Evolutionary conservation across 2,113 vertebrate genomes (phyloP), one percentile per base, ranked within the genome.

Genomic region (Paedocypris sp.): DNA sequence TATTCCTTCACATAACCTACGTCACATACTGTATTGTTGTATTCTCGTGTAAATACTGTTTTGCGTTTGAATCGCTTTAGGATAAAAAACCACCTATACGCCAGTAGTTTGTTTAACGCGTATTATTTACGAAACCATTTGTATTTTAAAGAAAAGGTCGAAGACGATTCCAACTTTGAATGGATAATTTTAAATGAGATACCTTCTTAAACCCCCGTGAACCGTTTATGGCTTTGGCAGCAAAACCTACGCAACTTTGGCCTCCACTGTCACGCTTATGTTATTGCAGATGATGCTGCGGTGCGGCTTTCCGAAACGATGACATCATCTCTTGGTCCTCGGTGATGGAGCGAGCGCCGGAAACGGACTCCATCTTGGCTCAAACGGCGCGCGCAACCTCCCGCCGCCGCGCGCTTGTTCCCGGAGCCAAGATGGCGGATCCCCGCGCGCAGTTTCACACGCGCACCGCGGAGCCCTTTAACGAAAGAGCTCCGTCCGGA

Each of bases 301-400:
- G 70, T 72, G 66, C 66, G 66, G 45, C 52, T 66, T 72, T 68
- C 66, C 48, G 62, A 69, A 67, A 60, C 75, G 73, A 85, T 86
- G 82, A 85, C 85, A 80, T 86, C 83, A 85, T 78, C 69, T 70
- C 52, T 46, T 71, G 63, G 67, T 63, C 52, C 54, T 46, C 39
- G 78, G 65, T 57, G 25, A 29, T 46, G 50, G 49, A 61, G 19
- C 38, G 50, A 1, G 39, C 2, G 2, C 25, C 35, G 39, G 49
- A 35, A 36, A 20, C 57, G 20, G 54, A 9, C 18, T 53, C 62
- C 26, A 51, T 54, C 28, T 20, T 20, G 15, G 12, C 2, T 39
- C 33, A 1, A 38, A 3, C 32, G 15, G 23, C 13, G 16, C 11
- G 31, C 36, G 53, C 3, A 20, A 15, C 8, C 4, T 6, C 13